Conservation (phyloP, 2,797 vertebrate species). For the Podarcis lilfordi region DNA sequence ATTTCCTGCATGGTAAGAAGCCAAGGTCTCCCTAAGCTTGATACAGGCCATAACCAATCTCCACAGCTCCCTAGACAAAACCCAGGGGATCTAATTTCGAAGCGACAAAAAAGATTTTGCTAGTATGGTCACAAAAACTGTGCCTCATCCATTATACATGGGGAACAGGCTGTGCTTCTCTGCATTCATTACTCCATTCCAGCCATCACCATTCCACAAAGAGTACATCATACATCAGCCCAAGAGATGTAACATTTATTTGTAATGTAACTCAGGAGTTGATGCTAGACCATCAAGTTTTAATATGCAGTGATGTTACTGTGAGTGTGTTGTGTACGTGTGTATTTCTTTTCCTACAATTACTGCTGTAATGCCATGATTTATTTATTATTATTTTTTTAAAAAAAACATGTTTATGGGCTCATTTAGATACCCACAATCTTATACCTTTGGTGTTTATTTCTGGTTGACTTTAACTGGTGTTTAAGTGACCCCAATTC, state of each 20-base stretch:
- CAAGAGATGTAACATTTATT: not conserved
- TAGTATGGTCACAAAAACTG: not conserved
- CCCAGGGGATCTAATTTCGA: not conserved
- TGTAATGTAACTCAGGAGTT: not conserved
- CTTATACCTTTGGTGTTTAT: not conserved
- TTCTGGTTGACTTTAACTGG: not conserved
- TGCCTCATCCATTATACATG: slow-evolving; percentile 24
- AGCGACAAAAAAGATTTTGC: slow-evolving; percentile 48
- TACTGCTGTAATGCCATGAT: too few species aligned
- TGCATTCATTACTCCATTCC: slow-evolving; percentile 24
- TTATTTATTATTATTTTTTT: too few species aligned
- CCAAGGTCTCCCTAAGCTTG: not conserved
- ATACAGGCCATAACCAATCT: not conserved
- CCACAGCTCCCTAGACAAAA: rapidly evolving
- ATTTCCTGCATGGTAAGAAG: not conserved
- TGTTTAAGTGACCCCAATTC: not conserved
- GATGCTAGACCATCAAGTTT: not conserved
- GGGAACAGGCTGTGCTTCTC: not conserved
- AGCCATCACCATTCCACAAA: not conserved
- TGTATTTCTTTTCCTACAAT: not conserved
- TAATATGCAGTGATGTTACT: too few species aligned
- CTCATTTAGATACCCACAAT: not conserved
- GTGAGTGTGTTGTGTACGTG: too few species aligned
- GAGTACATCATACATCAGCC: not conserved
- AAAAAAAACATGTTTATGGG: not conserved